Evolutionary conservation across 1,140 invertebrate genomes (phyloP).

Genomic region (Ruditapes philippinarum): DNA sequence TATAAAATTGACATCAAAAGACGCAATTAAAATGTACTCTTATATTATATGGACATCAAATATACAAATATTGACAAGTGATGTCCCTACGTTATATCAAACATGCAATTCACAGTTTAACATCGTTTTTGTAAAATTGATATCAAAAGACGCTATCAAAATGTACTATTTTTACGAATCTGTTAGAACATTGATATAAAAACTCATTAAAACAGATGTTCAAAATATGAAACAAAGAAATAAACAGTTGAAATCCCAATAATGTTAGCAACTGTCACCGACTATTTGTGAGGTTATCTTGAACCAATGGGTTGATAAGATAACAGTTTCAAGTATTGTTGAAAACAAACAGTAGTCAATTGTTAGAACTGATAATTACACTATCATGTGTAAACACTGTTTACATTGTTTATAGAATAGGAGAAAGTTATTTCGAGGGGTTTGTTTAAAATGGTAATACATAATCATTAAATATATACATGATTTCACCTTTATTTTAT

Average conservation of each 20-base stretch:
- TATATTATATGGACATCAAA: too few relatives aligned
- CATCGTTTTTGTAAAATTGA: too few relatives aligned
- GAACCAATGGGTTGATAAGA: not conserved
- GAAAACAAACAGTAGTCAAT: constrained; percentile 17
- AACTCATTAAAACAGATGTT: not conserved
- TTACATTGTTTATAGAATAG: constrained; percentile 15
- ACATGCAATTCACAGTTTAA: too few relatives aligned
- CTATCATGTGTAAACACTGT: constrained; percentile 21
- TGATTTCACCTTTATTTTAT: too few relatives aligned
- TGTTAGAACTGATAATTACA: not conserved
- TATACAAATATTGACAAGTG: too few relatives aligned
- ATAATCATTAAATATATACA: not conserved
- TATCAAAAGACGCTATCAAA: too few relatives aligned
- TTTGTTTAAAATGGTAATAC: not conserved
- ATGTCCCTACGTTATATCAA: too few relatives aligned
- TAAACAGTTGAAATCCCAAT: not conserved
- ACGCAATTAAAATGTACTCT: too few relatives aligned
- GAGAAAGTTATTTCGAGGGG: not conserved
- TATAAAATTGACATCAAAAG: too few relatives aligned
- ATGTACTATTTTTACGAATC: too few relatives aligned
- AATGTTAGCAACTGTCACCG: not conserved
- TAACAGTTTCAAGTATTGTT: constrained; percentile 13
- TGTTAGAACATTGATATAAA: not conserved
- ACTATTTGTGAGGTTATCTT: not conserved
- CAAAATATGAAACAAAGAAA: not conserved